These are phyloP conservation scores for Polypterus senegalus DNA, from an alignment of 2,113 vertebrate species.

Conservation along the genomic window DNA sequence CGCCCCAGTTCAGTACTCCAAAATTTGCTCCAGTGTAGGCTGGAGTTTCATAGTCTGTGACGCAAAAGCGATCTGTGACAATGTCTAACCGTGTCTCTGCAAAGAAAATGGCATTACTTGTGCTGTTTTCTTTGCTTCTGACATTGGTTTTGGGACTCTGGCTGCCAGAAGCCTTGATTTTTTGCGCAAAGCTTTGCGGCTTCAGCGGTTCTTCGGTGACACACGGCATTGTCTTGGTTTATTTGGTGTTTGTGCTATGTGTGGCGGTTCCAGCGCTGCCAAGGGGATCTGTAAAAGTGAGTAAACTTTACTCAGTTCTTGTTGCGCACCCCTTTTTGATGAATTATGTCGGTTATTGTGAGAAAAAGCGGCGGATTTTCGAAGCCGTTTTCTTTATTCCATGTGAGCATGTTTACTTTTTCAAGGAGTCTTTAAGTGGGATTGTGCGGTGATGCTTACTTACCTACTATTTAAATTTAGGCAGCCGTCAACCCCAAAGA, in stretches of 20 bases:
- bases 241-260: constrained; percentile 42
- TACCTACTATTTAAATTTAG: background rate
- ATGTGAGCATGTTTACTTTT: background rate
- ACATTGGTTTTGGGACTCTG: constrained; percentile 49
- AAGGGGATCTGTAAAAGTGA: constrained; percentile 52
- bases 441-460: background rate
- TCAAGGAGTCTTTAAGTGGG: background rate
- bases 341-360: background rate
- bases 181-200: constrained; percentile 28
- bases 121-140: constrained; percentile 39
- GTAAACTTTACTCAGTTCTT: constrained; percentile 4
- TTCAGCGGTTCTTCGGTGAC: constrained; percentile 41
- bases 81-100: background rate
- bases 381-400: background rate
- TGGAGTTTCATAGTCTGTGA: too few relatives aligned
- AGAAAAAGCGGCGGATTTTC: background rate
- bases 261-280: constrained; percentile 46
- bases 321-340: too few relatives aligned
- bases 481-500: background rate
- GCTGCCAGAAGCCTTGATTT: constrained; percentile 40
- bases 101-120: constrained; percentile 21
- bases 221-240: constrained; percentile 45
- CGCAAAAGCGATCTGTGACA: too few relatives aligned
- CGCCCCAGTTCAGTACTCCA: too few relatives aligned
- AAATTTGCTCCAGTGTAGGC: too few relatives aligned